A percentile compares a stretch with the other conserved stretches of the same genome.
phyloP scores from a whole-genome alignment of 2,113 vertebrate genomes.

The Australoheros scitulus region DNA sequence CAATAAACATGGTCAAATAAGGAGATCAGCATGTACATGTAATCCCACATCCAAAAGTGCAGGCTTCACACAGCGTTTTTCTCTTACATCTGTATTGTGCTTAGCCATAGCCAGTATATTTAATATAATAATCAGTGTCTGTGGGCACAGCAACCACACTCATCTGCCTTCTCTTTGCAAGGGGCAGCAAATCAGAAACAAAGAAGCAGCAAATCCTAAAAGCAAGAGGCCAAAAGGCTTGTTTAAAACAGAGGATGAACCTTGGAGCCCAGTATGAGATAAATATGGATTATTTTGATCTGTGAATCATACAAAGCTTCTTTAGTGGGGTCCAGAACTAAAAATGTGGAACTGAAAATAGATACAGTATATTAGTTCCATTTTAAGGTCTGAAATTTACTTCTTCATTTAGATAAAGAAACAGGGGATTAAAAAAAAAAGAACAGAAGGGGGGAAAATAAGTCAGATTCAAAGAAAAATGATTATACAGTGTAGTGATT shows the following conservation, averaged over 20 bases:
- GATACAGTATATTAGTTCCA: neutral
- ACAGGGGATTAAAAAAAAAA: neutral
- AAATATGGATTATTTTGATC: neutral
- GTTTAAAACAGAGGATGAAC: neutral
- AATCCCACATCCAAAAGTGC: neutral
- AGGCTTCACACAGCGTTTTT: neutral
- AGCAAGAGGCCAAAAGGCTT: neutral
- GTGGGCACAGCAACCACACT: neutral
- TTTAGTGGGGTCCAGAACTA: neutral
- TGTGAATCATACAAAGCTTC: neutral
- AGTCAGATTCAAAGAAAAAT: neutral
- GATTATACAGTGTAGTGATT: neutral
- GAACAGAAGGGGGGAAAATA: neutral
- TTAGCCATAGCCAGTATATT: neutral
- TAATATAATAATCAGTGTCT: neutral
- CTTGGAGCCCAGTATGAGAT: neutral
- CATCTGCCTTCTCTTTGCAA: neutral
- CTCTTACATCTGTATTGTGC: neutral
- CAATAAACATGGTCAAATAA: neutral
- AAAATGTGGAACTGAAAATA: neutral
- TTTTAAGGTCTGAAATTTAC: neutral
- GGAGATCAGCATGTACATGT: no score
- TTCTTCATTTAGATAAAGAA: neutral
- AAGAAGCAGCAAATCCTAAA: neutral
- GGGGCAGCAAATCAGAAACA: neutral